A percentile compares a stretch with the other conserved stretches of the same genome.
These are phyloP conservation scores for Forficula auricularia DNA, from an alignment of 1,140 invertebrate species.

Conservation along the genomic window DNA sequence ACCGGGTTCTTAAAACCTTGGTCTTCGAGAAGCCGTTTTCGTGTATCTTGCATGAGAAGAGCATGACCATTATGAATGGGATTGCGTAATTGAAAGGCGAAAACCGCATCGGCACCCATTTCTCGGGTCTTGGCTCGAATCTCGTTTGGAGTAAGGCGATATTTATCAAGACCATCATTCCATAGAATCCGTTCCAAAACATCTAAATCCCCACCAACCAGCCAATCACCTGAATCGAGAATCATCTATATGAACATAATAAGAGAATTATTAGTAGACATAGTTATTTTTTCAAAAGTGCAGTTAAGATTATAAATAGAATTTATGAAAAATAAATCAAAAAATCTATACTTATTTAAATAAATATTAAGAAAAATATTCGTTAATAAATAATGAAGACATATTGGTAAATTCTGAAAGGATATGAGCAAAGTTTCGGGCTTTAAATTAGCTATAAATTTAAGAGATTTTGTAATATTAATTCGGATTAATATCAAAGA, in stretches of 20 bases:
- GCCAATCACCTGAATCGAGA: conserved; percentile 83
- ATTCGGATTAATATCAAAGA: no score
- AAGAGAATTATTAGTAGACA: no score
- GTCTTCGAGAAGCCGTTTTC: conserved; percentile 54
- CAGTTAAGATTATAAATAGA: no score
- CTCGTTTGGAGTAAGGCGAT: conserved; percentile 86
- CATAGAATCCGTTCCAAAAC: conserved; percentile 82
- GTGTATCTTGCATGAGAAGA: conserved; percentile 91
- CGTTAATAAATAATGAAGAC: no score
- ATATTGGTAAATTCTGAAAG: no score
- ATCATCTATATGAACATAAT: conserved; percentile 65
- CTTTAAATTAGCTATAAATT: no score
- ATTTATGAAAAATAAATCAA: no score
- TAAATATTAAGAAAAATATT: no score
- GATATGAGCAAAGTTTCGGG: no score
- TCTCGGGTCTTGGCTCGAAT: conserved; percentile 64
- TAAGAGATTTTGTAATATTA: no score
- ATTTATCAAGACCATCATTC: conserved; percentile 91
- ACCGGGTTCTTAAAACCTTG: conserved; percentile 87
- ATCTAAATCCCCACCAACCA: conserved; percentile 84
- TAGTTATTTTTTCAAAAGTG: no score
- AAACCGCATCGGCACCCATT: conserved; percentile 84
- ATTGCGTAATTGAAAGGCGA: conserved; percentile 96
- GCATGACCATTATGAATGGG: conserved; percentile 99
- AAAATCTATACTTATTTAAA: no score